Evolutionary conservation across 2,888 invertebrate genomes (phyloP), one percentile per base, ranked within the genome.

Genomic region (Tinea semifulvella): DNA sequence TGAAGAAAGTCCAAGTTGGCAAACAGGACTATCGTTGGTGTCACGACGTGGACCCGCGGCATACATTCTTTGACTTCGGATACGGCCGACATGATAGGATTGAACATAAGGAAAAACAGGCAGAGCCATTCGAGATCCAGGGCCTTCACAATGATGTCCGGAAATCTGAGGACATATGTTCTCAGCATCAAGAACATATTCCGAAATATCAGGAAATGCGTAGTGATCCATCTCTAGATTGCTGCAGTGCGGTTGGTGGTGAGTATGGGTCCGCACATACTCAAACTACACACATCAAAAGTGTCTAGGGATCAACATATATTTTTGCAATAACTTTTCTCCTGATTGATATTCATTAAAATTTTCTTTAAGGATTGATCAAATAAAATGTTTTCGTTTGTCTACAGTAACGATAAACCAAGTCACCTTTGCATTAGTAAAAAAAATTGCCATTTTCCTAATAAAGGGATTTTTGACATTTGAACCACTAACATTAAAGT

Each of bases 211-310:
- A 66, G 49, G 65, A 58, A 49, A 66, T 63, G 57, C 48, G 58
- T 39, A 56, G 64, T 17, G 73, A 64, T 46, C 63, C 74, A 28
- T 70, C 76, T 20, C 54, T 80, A 46, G 81, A 81, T 51, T 80
- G 79, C 48, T 81, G 80, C 53, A 79, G 77, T 53, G 61, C 76
- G 40, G 71, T 80, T 53, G 81, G 81, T 51, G 81, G 81, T 75
- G 58, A 45, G 35, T 28, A 39, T n/a, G n/a, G n/a, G n/a, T n/a
- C n/a, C n/a, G n/a, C n/a, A n/a, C n/a, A n/a, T n/a, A n/a, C n/a
- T n/a, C n/a, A n/a, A n/a, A n/a, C n/a, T n/a, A n/a, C n/a, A n/a
- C n/a, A n/a, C n/a, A n/a, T n/a, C n/a, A n/a, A n/a, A n/a, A n/a
- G n/a, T n/a, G n/a, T n/a, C n/a, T n/a, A n/a, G n/a, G n/a, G n/a